Percentiles rank a stretch among this genome's conserved stretches.
Evolutionary conservation across 2,797 vertebrate genomes (phyloP).

Genomic region (Choloepus didactylus): DNA sequence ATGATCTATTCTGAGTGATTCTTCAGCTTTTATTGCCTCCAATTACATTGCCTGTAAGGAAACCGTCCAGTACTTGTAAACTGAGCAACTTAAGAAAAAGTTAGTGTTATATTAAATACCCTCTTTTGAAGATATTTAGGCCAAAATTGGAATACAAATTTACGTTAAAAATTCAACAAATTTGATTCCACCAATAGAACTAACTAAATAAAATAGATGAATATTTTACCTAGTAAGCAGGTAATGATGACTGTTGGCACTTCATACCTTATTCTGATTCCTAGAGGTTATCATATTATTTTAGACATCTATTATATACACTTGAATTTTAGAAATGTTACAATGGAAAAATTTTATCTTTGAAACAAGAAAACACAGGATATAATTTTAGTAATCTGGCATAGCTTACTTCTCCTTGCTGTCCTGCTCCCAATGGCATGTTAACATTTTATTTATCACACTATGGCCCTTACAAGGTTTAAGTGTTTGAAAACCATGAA

Average conservation of each 20-base stretch:
- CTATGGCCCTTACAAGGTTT: neutral
- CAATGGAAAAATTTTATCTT: neutral
- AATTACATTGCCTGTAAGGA: neutral
- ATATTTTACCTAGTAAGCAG: neutral
- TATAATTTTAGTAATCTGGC: neutral
- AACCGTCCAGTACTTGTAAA: neutral
- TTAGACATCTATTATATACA: neutral
- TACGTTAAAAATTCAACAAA: constrained; percentile 12
- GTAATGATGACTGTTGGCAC: neutral
- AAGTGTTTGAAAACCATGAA: neutral
- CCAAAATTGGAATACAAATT: constrained; percentile 22
- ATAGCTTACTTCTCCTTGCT: neutral
- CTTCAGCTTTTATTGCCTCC: neutral
- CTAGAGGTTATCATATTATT: neutral
- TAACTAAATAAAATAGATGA: neutral
- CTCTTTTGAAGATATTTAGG: constrained; percentile 30
- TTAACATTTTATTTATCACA: neutral
- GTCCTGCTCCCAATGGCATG: neutral
- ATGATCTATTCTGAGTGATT: neutral
- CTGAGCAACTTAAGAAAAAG: neutral
- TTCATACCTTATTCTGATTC: neutral
- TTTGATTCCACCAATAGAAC: neutral
- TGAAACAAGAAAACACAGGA: neutral
- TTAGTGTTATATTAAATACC: neutral
- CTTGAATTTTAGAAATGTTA: constrained; percentile 47